phyloP scores from a whole-genome alignment of 2,113 vertebrate genomes.

The Microcebus murinus region DNA sequence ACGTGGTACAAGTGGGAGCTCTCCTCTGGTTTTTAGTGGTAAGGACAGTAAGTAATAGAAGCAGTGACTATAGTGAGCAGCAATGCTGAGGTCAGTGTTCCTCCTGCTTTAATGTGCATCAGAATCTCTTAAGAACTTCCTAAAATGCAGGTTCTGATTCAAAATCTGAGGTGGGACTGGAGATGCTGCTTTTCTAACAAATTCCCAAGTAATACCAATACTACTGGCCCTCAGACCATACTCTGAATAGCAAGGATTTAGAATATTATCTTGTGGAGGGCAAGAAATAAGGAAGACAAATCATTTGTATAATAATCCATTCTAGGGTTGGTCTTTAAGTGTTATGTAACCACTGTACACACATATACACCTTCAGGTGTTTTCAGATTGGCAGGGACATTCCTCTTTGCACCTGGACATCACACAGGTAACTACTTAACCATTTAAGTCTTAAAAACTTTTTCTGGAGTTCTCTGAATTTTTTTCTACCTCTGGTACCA shows the following conservation, averaged over 20 bases:
- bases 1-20: rapidly evolving
- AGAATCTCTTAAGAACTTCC: neutral
- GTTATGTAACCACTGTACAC: neutral
- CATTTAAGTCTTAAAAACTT: neutral
- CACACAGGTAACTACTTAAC: neutral
- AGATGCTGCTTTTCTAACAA: neutral
- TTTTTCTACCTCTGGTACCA: neutral
- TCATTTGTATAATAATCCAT: neutral
- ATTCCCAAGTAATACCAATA: neutral
- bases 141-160: neutral
- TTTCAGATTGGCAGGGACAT: neutral
- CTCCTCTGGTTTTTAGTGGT: neutral
- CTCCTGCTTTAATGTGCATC: neutral
- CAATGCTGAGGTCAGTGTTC: neutral
- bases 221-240: neutral
- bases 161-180: neutral
- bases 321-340: neutral
- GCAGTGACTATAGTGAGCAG: neutral
- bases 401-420: neutral
- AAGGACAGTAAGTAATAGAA: neutral
- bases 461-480: neutral
- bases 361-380: neutral
- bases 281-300: neutral
- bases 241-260: neutral
- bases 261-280: neutral